Conservation (phyloP, 2,113 vertebrate genomes). For the Poecile atricapillus region DNA sequence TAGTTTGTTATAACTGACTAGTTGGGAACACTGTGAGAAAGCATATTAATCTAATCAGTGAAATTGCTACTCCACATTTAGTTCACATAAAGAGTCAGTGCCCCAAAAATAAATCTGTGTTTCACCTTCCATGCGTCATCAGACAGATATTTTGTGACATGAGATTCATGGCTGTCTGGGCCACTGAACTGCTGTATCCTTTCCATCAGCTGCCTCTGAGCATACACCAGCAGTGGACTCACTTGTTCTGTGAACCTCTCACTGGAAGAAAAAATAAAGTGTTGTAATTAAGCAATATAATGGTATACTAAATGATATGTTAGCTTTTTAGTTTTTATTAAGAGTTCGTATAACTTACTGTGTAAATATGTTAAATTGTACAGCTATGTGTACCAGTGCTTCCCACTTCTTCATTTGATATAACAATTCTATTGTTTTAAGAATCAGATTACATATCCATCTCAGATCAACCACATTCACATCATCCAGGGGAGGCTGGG, state of each 20-base stretch:
- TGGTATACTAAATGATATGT: not conserved
- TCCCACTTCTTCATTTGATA: conserved; percentile 87
- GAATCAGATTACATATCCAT: conserved; percentile 80
- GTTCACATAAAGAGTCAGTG: not conserved
- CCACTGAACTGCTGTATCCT: conserved; percentile 68
- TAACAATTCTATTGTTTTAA: conserved; percentile 85
- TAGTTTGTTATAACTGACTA: not conserved
- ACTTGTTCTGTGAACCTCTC: conserved; percentile 84
- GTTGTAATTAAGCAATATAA: not conserved
- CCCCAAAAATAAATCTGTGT: not conserved
- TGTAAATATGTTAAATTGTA: conserved; percentile 85
- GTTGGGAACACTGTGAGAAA: not conserved
- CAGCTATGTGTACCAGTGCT: conserved; percentile 81
- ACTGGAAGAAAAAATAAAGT: conserved; percentile 51
- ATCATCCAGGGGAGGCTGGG: conserved; percentile 80
- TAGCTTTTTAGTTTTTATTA: not conserved
- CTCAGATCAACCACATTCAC: conserved; percentile 81
- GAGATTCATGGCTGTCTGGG: conserved; percentile 67
- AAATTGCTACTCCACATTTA: not conserved
- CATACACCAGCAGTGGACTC: conserved; percentile 82
- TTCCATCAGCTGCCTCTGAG: conserved; percentile 84
- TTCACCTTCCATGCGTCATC: conserved; percentile 75
- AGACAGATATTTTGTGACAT: conserved; percentile 60
- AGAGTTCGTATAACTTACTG: conserved; percentile 71
- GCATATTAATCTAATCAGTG: not conserved